Evolutionary conservation across 2,797 vertebrate species (phyloP).

Genomic region (Poecilia wingei): DNA sequence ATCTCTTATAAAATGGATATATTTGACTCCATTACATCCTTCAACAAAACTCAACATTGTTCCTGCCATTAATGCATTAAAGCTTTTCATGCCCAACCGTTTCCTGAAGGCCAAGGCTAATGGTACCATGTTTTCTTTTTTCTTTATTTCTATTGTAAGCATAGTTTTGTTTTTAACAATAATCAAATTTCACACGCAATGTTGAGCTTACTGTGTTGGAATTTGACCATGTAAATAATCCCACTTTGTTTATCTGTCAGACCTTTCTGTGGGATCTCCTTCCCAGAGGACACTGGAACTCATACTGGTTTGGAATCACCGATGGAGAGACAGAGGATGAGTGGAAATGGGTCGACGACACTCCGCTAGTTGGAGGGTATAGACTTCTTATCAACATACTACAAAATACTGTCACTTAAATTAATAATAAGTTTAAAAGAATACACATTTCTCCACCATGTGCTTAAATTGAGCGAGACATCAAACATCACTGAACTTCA

Average conservation of each 20-base stretch:
- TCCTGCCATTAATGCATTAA: neutral
- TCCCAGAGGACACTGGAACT: slow-evolving; percentile 75
- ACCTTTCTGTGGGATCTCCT: slow-evolving; percentile 75
- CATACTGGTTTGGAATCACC: slow-evolving; percentile 79
- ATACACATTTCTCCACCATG: neutral
- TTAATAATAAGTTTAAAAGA: neutral
- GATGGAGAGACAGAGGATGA: slow-evolving; percentile 67
- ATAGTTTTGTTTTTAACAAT: neutral
- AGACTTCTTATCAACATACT: slow-evolving; percentile 14
- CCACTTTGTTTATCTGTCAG: slow-evolving; percentile 33
- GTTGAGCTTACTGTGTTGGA: neutral
- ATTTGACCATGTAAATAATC: neutral
- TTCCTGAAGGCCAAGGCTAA: neutral
- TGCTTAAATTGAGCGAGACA: neutral
- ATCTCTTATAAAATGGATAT: neutral
- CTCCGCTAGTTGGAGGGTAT: slow-evolving; percentile 65
- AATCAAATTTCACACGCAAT: neutral
- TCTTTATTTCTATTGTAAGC: neutral
- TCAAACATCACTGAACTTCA: neutral
- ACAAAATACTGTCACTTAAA: neutral
- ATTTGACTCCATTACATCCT: neutral
- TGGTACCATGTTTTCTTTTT: neutral
- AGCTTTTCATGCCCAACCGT: neutral
- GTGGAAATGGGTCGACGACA: slow-evolving; percentile 80
- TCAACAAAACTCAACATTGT: neutral